These are phyloP conservation scores for Smithornis capensis DNA, from an alignment of 2,113 vertebrate genomes.

Conservation along the genomic window DNA sequence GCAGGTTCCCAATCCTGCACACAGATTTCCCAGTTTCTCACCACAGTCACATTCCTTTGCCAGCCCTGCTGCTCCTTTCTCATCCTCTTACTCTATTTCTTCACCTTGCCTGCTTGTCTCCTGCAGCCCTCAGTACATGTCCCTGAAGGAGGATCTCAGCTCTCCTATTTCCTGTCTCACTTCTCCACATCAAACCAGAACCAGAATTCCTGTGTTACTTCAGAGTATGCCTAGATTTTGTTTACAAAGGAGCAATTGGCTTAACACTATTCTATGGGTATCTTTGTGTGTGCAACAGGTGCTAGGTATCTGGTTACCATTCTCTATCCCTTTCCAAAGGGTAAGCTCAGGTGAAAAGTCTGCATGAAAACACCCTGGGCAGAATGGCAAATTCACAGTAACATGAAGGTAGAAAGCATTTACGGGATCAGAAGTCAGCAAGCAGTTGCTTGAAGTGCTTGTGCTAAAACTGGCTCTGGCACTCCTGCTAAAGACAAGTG, in stretches of 20 bases:
- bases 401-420: neutral
- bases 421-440: neutral
- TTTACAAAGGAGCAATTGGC: neutral
- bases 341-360: neutral
- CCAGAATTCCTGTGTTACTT: neutral
- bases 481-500: neutral
- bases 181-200: neutral
- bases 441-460: neutral
- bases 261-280: neutral
- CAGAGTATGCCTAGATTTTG: rapidly evolving
- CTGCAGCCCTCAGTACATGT: neutral
- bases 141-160: neutral
- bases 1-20: neutral
- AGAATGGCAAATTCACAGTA: neutral
- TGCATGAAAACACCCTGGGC: neutral
- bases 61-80: neutral
- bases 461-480: neutral
- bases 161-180: neutral
- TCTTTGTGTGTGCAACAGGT: neutral
- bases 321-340: neutral
- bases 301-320: neutral
- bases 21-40: neutral
- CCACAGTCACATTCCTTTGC: too few relatives aligned
- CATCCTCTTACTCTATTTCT: neutral
- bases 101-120: neutral